Base-by-base conservation (phyloP, 1,140 invertebrate species). In the Dinoponera quadriceps region DNA sequence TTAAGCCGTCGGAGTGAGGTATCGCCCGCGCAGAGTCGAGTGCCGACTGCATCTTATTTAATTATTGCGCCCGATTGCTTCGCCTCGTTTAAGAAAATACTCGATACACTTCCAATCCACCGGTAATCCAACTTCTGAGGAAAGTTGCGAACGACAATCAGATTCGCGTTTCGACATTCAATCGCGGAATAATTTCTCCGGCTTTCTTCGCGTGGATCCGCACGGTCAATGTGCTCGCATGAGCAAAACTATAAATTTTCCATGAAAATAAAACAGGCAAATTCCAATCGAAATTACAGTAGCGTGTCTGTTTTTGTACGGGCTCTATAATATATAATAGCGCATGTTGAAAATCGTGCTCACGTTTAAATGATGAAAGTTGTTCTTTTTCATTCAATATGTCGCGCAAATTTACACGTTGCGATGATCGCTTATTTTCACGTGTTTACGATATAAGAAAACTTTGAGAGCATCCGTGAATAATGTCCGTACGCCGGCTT, bases 11-110 rank as follows among this genome's bases (percentile, higher is more conserved):
- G 18, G 44, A 22, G 59, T 63, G 59, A 75, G 73, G 63, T 75
- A 75, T 63, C 57, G 44, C 44, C 38, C n/a, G 27, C 59, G 44
- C 33, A 33, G 49, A 63, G 38, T 75, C 73, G 59, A 62, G 59
- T 63, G 27, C 27, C 33, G 25, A 74, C 44, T 62, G 59, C 59
- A 63, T 75, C 73, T 63, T 75, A 75, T 75, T 75, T 75, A 75
- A 75, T 75, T 75, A 75, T 75, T 63, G 62, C 73, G 13, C 59
- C 18, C 73, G 73, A 75, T 75, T 75, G 44, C 73, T 33, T 63
- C 59, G 44, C 27, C 27, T 9, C 73, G 73, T n/a, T 75, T 75
- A 75, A 75, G 59, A 27, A 75, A 75, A 63, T 25, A 75, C 73
- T 62, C 59, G 59, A 75, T 75, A 63, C 44, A 75, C 38, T 75